phyloP scores from a whole-genome alignment of 2,113 vertebrate species.

The Boulengeromyrus knoepffleri region DNA sequence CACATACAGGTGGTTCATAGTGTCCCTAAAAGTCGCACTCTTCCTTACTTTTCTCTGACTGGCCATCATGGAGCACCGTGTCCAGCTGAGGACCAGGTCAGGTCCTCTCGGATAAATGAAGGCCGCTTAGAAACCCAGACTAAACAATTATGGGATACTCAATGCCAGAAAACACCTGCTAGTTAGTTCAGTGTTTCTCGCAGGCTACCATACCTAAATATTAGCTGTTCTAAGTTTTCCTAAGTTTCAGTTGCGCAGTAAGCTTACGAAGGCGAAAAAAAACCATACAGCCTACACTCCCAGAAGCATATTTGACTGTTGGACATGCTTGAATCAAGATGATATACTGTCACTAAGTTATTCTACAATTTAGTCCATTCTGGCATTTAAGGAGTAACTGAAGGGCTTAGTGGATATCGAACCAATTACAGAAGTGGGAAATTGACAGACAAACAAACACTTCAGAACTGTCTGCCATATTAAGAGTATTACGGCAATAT shows the following conservation, averaged over 20 bases:
- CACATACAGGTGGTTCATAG: background rate
- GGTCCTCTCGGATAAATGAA: background rate
- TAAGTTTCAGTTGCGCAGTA: background rate
- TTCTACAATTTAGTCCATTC: background rate
- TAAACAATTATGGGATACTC: background rate
- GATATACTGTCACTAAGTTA: background rate
- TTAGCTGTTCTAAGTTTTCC: background rate
- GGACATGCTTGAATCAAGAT: background rate
- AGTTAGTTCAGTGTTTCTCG: background rate
- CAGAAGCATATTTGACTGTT: background rate
- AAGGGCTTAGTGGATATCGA: background rate
- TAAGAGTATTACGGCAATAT: background rate
- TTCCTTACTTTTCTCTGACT: background rate
- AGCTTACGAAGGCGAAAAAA: background rate
- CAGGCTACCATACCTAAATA: background rate
- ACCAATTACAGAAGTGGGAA: background rate
- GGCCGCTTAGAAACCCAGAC: background rate
- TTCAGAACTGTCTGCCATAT: background rate
- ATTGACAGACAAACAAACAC: background rate
- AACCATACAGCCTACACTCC: background rate
- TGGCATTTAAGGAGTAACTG: background rate
- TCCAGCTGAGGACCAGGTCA: background rate
- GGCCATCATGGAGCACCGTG: background rate
- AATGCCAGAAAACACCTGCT: background rate
- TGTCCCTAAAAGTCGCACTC: background rate